These are phyloP conservation scores for Sebastes vulpes DNA, from an alignment of 2,797 vertebrate species.

Conservation along the genomic window DNA sequence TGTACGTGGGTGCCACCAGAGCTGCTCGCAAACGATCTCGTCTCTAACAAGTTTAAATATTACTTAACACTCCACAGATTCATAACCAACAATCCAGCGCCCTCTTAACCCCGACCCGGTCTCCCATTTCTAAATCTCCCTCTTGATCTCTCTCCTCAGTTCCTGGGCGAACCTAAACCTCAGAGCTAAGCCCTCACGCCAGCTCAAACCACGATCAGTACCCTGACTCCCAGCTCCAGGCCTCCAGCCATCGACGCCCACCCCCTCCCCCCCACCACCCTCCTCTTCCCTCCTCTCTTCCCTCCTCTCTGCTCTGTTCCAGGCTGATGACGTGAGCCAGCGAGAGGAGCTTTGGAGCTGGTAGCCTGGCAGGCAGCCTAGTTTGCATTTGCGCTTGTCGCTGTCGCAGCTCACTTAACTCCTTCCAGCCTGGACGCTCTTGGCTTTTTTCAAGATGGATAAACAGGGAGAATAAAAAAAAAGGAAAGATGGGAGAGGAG, in stretches of 20 bases:
- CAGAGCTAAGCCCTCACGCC: constrained; percentile 47
- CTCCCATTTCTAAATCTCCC: constrained; percentile 48
- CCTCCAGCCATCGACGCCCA: constrained; percentile 38
- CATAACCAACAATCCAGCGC: constrained; percentile 48
- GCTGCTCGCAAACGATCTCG: constrained; percentile 20
- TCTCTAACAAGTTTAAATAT: constrained; percentile 39
- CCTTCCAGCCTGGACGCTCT: constrained; percentile 82
- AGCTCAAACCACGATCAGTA: constrained; percentile 60
- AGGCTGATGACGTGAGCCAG: constrained; percentile 88
- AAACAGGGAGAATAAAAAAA: not conserved
- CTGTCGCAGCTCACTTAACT: constrained; percentile 89
- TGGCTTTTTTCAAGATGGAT: constrained; percentile 64
- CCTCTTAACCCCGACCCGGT: constrained; percentile 60
- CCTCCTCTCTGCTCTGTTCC: constrained; percentile 69
- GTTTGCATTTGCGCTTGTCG: constrained; percentile 89
- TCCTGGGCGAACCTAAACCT: constrained; percentile 52
- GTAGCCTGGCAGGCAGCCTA: constrained; percentile 91
- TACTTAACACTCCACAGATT: constrained; percentile 54
- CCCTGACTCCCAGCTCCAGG: constrained; percentile 59
- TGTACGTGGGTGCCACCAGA: constrained; percentile 28
- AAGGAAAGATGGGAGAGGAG: not conserved
- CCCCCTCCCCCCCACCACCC: not conserved
- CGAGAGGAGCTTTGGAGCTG: constrained; percentile 84
- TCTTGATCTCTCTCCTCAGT: constrained; percentile 48
- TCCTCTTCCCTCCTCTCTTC: constrained; percentile 30